A percentile compares a stretch with the other conserved stretches of the same genome.
phyloP scores from a whole-genome alignment of 2,113 vertebrate species.

The Prunella himalayana region DNA sequence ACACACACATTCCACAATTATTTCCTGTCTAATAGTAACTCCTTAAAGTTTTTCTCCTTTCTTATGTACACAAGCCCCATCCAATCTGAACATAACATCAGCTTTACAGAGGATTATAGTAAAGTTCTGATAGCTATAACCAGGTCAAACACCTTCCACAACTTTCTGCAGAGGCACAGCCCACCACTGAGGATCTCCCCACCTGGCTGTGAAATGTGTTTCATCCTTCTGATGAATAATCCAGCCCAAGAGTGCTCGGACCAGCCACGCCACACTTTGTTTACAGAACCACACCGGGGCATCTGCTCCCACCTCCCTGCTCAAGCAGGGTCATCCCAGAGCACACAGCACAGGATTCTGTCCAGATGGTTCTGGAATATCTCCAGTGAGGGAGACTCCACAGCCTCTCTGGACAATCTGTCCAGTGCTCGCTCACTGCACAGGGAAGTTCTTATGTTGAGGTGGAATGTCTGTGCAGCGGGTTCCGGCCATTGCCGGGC shows the following conservation, averaged over 20 bases:
- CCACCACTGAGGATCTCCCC: neutral
- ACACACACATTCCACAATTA: neutral
- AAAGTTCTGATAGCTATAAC: neutral
- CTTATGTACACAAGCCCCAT: accelerated
- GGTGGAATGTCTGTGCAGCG: neutral
- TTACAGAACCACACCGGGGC: neutral
- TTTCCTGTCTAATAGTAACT: neutral
- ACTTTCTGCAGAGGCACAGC: neutral
- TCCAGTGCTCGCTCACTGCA: neutral
- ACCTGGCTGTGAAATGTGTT: accelerated
- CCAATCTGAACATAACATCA: neutral
- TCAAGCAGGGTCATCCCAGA: neutral
- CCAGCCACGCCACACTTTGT: neutral
- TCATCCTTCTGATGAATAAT: neutral
- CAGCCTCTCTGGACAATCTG: neutral
- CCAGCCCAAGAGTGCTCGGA: neutral
- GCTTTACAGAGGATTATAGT: accelerated
- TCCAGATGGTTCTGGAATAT: neutral
- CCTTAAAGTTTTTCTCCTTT: neutral
- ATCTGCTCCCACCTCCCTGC: neutral
- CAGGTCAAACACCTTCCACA: neutral
- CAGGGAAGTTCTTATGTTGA: neutral
- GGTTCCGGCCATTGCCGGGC: neutral
- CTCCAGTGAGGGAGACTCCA: neutral
- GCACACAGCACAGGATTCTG: neutral